Percentiles rank a stretch among this genome's conserved stretches.
Conservation (phyloP, 30 jellyfish, hydroid and myxozoan species). For the Aurelia sp. region DNA sequence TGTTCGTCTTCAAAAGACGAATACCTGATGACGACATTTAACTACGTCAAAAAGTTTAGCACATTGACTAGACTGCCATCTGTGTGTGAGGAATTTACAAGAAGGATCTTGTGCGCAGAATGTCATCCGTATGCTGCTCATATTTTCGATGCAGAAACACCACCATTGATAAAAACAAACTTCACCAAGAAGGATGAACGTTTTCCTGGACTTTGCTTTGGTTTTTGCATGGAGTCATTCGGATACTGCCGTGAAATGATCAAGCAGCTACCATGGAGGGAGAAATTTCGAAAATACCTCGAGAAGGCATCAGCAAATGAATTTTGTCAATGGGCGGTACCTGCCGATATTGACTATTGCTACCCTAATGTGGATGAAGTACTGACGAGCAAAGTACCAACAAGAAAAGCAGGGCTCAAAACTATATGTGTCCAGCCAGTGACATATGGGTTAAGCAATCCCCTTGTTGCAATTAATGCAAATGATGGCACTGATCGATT, state of each 20-base stretch:
- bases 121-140: conserved; percentile 99
- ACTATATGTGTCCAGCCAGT: conserved; percentile 81
- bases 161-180: conserved; percentile 25
- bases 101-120: conserved; percentile 71
- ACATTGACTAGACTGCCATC: neutral
- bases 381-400: neutral
- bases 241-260: conserved; percentile 60
- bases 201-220: conserved; percentile 91
- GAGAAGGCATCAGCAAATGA: conserved; percentile 17
- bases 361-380: conserved; percentile 54
- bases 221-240: conserved; percentile 54
- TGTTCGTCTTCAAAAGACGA: conserved; percentile 67
- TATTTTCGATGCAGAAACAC: conserved; percentile 85
- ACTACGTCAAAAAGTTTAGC: conserved; percentile 15
- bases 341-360: conserved; percentile 78
- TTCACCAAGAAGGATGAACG: conserved; percentile 47
- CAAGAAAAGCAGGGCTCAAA: conserved; percentile 7
- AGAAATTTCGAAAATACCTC: conserved; percentile 36
- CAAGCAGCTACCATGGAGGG: conserved; percentile 37
- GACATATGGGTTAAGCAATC: conserved; percentile 48
- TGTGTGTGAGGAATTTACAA: conserved; percentile 44
- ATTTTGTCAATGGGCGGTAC: conserved; percentile 91
- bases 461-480: conserved; percentile 81
- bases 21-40: conserved; percentile 22
- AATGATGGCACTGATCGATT: conserved; percentile 92